These are phyloP conservation scores for Acleris cristana DNA, from an alignment of 2,888 invertebrate genomes.

Conservation along the genomic window DNA sequence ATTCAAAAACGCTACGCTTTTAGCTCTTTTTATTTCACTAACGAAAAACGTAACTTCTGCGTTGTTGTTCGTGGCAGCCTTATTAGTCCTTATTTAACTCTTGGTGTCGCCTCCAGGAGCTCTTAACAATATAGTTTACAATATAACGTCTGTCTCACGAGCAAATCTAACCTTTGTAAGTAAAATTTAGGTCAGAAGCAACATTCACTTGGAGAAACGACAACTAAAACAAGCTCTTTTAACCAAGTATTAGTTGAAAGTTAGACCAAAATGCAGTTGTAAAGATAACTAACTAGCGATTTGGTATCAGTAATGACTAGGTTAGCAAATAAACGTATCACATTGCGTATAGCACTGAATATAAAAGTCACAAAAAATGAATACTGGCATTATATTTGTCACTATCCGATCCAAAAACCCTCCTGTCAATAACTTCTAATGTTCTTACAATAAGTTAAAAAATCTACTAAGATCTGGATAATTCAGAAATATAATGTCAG, in stretches of 20 bases:
- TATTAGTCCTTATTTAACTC: conserved; percentile 12
- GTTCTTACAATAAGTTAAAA: conserved; percentile 6
- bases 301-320: conserved; percentile 62
- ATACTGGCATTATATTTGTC: conserved; percentile 27
- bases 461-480: too few relatives aligned
- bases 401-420: conserved; percentile 31
- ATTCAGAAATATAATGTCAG: conserved; percentile 42
- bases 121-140: conserved; percentile 3
- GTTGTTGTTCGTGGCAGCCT: too few relatives aligned
- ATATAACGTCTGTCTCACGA: conserved; percentile 11
- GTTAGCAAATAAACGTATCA: conserved; percentile 63
- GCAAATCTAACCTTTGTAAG: conserved; percentile 12
- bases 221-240: background rate
- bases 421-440: background rate
- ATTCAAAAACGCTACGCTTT: too few relatives aligned
- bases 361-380: conserved; percentile 37
- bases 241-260: conserved; percentile 30
- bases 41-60: too few relatives aligned
- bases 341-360: conserved; percentile 51
- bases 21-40: too few relatives aligned
- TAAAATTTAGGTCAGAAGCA: background rate
- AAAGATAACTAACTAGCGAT: conserved; percentile 57
- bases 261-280: conserved; percentile 65
- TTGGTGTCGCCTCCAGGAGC: conserved; percentile 9
- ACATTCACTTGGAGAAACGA: background rate